These are phyloP conservation scores for Eristalis intricaria DNA, from an alignment of 2,888 invertebrate species.

Conservation along the genomic window DNA sequence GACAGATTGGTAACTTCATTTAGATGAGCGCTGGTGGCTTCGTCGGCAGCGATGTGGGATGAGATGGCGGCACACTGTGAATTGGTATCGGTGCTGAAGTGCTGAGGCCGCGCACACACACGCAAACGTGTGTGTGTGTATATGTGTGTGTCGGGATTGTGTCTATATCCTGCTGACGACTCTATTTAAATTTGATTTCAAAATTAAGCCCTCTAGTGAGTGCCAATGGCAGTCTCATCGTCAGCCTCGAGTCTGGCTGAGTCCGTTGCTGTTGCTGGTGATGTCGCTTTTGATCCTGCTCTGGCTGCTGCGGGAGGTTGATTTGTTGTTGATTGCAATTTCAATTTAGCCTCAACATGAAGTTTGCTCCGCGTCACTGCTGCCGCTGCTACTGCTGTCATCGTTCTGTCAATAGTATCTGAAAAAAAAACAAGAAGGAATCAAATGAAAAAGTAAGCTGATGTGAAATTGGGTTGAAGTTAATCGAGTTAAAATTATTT, in stretches of 20 bases:
- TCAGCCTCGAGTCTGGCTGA: constrained; percentile 49
- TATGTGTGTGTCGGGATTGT: background rate
- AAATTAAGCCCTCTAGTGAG: constrained; percentile 41
- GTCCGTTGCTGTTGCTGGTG: background rate
- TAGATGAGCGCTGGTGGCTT: constrained; percentile 74
- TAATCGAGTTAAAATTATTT: constrained; percentile 31
- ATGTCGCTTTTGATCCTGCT: background rate
- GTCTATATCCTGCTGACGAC: background rate
- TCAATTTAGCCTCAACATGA: constrained; percentile 40
- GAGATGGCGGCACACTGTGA: constrained; percentile 42
- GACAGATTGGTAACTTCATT: constrained; percentile 81
- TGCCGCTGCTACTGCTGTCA: constrained; percentile 40
- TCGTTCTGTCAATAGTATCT: constrained; percentile 38
- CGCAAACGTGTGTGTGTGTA: background rate
- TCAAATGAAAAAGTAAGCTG: constrained; percentile 4
- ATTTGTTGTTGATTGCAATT: constrained; percentile 52
- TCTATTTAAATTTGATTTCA: constrained; percentile 33
- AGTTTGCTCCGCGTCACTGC: constrained; percentile 28
- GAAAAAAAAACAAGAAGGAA: constrained; percentile 39
- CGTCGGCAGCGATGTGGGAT: constrained; percentile 26
- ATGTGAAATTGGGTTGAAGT: constrained; percentile 18
- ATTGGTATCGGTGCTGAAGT: constrained; percentile 28
- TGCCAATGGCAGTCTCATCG: constrained; percentile 33
- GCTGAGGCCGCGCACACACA: constrained; percentile 4
- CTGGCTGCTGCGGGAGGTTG: constrained; percentile 42